A percentile compares a stretch with the other conserved stretches of the same genome.
These are phyloP conservation scores for Chelon labrosus DNA, from an alignment of 2,797 vertebrate genomes.

Conservation along the genomic window DNA sequence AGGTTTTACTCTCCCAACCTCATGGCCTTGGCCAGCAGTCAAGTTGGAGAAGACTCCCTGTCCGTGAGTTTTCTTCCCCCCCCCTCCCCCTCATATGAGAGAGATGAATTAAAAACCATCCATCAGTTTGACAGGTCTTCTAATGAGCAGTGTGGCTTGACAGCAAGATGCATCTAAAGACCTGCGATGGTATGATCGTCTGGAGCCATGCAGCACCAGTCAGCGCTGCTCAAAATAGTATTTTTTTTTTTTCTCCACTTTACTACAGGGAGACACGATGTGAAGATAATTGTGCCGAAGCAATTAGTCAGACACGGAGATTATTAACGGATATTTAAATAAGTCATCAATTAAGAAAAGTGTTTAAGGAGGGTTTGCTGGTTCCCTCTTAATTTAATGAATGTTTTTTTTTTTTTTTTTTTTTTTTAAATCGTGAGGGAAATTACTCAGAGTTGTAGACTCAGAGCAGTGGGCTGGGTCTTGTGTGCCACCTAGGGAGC, in stretches of 20 bases:
- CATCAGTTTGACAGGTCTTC: constrained; percentile 7
- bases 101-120: constrained; percentile 28
- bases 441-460: no score
- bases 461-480: no score
- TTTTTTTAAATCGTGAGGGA: no score
- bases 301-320: no score
- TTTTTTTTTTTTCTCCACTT: not conserved
- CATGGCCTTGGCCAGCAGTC: constrained; percentile 98
- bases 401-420: no score
- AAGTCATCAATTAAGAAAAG: no score
- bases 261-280: no score
- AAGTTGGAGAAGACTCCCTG: constrained; percentile 97
- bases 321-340: no score
- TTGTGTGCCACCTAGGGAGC: no score
- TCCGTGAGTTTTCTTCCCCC: constrained; percentile 87
- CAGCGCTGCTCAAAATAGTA: not conserved
- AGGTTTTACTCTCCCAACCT: constrained; percentile 98
- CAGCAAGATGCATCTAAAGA: not conserved
- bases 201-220: not conserved
- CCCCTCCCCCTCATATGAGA: not conserved
- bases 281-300: no score
- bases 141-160: constrained; percentile 22
- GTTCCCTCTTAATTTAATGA: no score
- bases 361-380: no score
- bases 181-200: not conserved